A percentile compares a stretch with the other conserved stretches of the same genome.
These are phyloP conservation scores for Sarcophaga subvicina DNA, from an alignment of 2,888 invertebrate species.

Conservation along the genomic window DNA sequence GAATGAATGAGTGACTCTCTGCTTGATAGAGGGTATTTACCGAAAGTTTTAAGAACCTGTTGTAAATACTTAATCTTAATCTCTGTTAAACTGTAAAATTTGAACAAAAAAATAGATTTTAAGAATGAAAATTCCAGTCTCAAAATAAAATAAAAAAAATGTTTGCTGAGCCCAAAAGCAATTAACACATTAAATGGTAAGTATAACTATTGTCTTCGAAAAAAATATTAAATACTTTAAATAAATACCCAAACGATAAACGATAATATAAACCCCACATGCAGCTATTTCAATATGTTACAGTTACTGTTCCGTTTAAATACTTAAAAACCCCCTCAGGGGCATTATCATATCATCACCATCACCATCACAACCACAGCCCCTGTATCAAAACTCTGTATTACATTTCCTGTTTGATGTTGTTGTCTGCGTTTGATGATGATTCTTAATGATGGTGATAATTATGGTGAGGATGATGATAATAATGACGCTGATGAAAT, in stretches of 20 bases:
- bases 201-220: too few relatives aligned
- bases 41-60: slow-evolving; percentile 66
- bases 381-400: not conserved
- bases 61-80: slow-evolving; percentile 62
- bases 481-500: slow-evolving; percentile 51
- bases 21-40: slow-evolving; percentile 54
- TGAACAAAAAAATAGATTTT: too few relatives aligned
- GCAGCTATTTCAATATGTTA: slow-evolving; percentile 43
- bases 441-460: too few relatives aligned
- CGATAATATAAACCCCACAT: slow-evolving; percentile 6
- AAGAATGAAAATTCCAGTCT: not conserved
- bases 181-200: slow-evolving; percentile 61
- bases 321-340: slow-evolving; percentile 52
- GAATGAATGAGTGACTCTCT: not conserved
- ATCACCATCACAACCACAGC: slow-evolving; percentile 18
- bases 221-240: slow-evolving; percentile 52
- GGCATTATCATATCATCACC: slow-evolving; percentile 21
- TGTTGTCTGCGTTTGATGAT: not conserved
- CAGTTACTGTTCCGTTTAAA: slow-evolving; percentile 36
- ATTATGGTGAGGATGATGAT: too few relatives aligned
- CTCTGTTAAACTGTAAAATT: slow-evolving; percentile 60
- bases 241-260: slow-evolving; percentile 46
- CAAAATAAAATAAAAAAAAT: slow-evolving; percentile 56
- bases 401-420: slow-evolving; percentile 56
- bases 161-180: slow-evolving; percentile 68